Evolutionary conservation across 2,888 invertebrate species (phyloP).

Genomic region (Andrena bucephala): DNA sequence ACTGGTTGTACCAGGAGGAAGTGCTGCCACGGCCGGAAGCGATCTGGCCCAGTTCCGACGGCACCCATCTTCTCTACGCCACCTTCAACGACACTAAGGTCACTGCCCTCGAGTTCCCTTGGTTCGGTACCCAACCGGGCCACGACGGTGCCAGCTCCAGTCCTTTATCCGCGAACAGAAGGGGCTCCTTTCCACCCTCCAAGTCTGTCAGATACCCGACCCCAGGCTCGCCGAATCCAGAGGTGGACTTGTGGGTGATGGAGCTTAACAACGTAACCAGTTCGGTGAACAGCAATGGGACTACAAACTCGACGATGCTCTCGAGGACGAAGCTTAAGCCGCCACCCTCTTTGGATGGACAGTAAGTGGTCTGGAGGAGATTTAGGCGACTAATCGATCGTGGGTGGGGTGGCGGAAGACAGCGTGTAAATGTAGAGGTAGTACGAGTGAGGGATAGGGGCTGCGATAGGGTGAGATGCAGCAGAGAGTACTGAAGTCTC

Average conservation of each 20-base stretch:
- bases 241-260: slow-evolving; percentile 92
- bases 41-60: slow-evolving; percentile 93
- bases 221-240: slow-evolving; percentile 95
- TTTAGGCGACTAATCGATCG: background rate
- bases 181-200: slow-evolving; percentile 91
- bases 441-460: too few species aligned
- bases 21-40: slow-evolving; percentile 93
- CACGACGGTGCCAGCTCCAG: slow-evolving; percentile 85
- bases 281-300: slow-evolving; percentile 45
- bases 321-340: slow-evolving; percentile 86
- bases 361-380: slow-evolving; percentile 87
- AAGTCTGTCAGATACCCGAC: slow-evolving; percentile 94
- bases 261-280: slow-evolving; percentile 90
- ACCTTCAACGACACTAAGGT: slow-evolving; percentile 92
- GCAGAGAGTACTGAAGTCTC: too few species aligned
- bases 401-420: too few species aligned
- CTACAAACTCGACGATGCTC: slow-evolving; percentile 56
- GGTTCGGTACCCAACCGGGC: slow-evolving; percentile 89
- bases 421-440: too few species aligned
- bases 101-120: slow-evolving; percentile 88
- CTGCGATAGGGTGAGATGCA: too few species aligned
- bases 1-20: slow-evolving; percentile 99
- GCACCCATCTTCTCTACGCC: slow-evolving; percentile 93
- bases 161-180: slow-evolving; percentile 85
- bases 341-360: slow-evolving; percentile 91